Evolutionary conservation across 1,140 invertebrate genomes (phyloP), one percentile per base, ranked within the genome.

Genomic region (Meloidogyne chitwoodi): DNA sequence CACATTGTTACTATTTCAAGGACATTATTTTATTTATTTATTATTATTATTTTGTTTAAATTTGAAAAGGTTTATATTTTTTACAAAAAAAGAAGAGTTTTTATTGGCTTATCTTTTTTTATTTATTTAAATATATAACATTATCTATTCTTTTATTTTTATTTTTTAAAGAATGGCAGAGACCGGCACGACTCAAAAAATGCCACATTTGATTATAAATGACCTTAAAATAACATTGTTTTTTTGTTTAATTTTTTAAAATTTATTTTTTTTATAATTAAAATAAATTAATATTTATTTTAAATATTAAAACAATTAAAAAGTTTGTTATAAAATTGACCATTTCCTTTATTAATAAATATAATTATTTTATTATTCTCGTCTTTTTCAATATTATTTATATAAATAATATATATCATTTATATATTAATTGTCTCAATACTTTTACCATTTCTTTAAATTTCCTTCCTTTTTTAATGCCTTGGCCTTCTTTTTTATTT

Each of bases 61-160:
- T 38, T 38, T 38, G 8, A 38, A 38, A 10, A 10, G 10, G 10
- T n/a, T n/a, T n/a, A 38, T 0, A 8, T 4, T 38, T 38, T 6
- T 8, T 38, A 8, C 0, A 38, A 38, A 38, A 38, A 38, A 4
- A 10, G 10, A 38, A 38, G 34, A 38, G 0, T 66, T 29, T 34
- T 29, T 16, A 29, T 66, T 66, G 26, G 31, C 64, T 66, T 66
- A 29, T 66, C 22, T 66, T 66, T 66, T n/a, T 66, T 66, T 66
- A 8, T 24, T 16, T 16, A 66, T 64, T 22, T 27, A 27, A 65
- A 11, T 31, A 31, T 2, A 65, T 19, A 26, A 27, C 24, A 27
- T 16, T 19, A 27, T 65, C 16, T 65, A 14, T n/a, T 27, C 24
- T 14, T 8, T 29, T 66, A n/a, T 8, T 66, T n/a, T 24, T 66